These are phyloP conservation scores for Pygoscelis antarcticus DNA, from an alignment of 2,113 vertebrate species.

Conservation along the genomic window DNA sequence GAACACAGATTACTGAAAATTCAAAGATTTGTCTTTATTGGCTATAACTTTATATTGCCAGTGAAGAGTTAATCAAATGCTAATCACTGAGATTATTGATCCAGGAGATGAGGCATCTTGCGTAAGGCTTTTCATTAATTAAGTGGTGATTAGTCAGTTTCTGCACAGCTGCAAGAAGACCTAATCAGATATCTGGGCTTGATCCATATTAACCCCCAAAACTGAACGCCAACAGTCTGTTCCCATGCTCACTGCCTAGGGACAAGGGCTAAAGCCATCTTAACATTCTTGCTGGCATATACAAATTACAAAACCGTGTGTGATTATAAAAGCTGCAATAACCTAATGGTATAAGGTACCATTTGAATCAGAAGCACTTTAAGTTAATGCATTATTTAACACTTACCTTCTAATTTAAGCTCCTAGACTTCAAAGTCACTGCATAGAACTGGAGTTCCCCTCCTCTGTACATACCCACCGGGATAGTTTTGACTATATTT, in stretches of 20 bases:
- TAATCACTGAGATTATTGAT: background rate
- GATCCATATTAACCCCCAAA: background rate
- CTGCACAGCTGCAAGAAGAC: background rate
- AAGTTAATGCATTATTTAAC: conserved; percentile 17
- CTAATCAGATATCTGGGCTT: background rate
- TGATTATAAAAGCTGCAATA: background rate
- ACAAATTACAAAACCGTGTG: background rate
- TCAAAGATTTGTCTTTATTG: background rate
- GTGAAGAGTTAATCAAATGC: background rate
- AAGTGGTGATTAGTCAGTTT: background rate
- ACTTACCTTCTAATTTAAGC: conserved; percentile 25
- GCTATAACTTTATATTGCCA: background rate
- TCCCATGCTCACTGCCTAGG: background rate
- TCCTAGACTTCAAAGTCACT: background rate
- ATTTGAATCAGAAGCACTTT: conserved; percentile 1
- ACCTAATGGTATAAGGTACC: background rate
- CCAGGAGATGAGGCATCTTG: background rate
- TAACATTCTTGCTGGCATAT: background rate
- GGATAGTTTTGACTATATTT: background rate
- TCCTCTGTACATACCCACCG: background rate
- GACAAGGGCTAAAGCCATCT: background rate
- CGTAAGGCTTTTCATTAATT: background rate
- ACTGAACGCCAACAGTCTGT: background rate
- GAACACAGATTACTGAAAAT: background rate
- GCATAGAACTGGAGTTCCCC: background rate